Evolutionary conservation across 2,888 invertebrate species (phyloP).

Genomic region (Steinernema scapterisci): DNA sequence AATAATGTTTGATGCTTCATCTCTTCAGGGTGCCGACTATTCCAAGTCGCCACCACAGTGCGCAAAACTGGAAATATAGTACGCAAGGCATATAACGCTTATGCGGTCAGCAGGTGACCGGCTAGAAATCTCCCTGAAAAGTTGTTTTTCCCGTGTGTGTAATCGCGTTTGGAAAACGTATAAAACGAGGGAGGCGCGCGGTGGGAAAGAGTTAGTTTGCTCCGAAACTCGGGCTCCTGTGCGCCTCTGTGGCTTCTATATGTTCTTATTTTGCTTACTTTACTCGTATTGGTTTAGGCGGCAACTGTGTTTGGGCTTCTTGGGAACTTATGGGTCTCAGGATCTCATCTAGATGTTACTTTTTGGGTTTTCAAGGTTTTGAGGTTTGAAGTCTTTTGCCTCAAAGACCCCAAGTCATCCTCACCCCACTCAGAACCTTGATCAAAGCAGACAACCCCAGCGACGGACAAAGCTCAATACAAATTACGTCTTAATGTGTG

Average conservation of each 20-base stretch:
- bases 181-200: no score
- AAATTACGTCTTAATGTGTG: neutral
- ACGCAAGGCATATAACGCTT: slow-evolving; percentile 13
- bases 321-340: no score
- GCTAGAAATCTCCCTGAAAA: neutral
- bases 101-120: slow-evolving; percentile 18
- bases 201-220: no score
- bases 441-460: neutral
- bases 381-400: neutral
- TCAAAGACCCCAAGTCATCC: neutral
- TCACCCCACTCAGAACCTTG: no score
- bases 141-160: no score
- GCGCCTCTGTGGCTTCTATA: no score
- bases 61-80: neutral
- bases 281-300: no score
- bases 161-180: no score
- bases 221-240: no score
- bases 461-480: neutral
- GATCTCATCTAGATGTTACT: neutral
- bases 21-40: neutral
- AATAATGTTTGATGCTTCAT: neutral
- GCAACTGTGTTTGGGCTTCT: no score
- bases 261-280: no score
- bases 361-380: neutral
- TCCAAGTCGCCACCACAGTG: neutral